These are phyloP conservation scores for Pammene aurita DNA, from an alignment of 2,888 invertebrate genomes.

Conservation along the genomic window DNA sequence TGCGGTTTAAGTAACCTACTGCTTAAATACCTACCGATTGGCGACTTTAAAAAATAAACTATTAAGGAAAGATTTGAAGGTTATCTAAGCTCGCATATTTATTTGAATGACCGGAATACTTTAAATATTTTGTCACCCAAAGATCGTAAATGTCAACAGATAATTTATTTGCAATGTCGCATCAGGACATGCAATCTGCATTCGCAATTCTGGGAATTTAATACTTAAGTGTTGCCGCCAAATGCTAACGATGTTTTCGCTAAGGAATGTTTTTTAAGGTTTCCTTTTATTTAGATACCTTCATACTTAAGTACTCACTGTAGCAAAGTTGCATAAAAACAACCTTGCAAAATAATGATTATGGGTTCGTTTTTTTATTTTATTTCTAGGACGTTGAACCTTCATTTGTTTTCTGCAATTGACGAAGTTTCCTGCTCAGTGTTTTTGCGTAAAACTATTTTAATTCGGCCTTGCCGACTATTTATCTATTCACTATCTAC, in stretches of 20 bases:
- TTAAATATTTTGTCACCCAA: slow-evolving; percentile 42
- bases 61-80: too few species aligned
- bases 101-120: too few species aligned
- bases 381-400: slow-evolving; percentile 28
- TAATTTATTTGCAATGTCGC: slow-evolving; percentile 24
- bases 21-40: too few species aligned
- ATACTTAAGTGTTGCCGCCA: slow-evolving; percentile 9
- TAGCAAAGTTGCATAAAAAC: background rate
- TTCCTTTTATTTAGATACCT: background rate
- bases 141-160: slow-evolving; percentile 38
- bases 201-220: slow-evolving; percentile 14
- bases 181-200: slow-evolving; percentile 11
- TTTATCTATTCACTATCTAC: slow-evolving; percentile 5
- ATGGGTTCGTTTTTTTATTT: background rate
- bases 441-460: slow-evolving; percentile 37
- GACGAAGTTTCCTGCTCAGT: slow-evolving; percentile 31
- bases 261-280: slow-evolving; percentile 12
- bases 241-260: slow-evolving; percentile 10
- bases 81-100: too few species aligned
- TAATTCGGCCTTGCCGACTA: slow-evolving; percentile 20
- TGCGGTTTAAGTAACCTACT: too few species aligned
- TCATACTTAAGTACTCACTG: too few species aligned
- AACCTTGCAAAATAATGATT: slow-evolving; percentile 23
- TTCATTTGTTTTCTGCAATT: slow-evolving; percentile 31
- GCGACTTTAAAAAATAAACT: too few species aligned